Percentiles rank a stretch among this genome's conserved stretches.
phyloP scores from a whole-genome alignment of 2,797 vertebrate species.

The Gastrophryne carolinensis region DNA sequence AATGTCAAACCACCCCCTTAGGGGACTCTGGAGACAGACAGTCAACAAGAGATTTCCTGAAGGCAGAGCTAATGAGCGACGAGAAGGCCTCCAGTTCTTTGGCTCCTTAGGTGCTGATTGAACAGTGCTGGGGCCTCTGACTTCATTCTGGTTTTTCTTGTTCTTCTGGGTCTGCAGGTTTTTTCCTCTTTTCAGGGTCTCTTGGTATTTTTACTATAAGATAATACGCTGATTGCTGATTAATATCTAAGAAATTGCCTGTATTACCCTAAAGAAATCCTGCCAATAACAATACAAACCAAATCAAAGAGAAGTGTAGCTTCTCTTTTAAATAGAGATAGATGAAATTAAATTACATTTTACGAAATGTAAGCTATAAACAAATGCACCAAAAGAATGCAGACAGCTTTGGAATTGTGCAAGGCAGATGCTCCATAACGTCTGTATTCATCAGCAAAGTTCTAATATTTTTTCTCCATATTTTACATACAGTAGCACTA shows the following conservation, averaged over 20 bases:
- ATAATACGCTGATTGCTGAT: background rate
- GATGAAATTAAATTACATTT: too few relatives aligned
- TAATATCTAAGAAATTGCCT: background rate
- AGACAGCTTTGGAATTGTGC: too few relatives aligned
- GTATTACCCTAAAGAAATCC: too few relatives aligned
- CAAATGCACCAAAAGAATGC: too few relatives aligned
- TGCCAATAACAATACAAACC: too few relatives aligned
- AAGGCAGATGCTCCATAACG: too few relatives aligned
- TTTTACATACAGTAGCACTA: too few relatives aligned
- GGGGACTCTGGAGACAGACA: conserved; percentile 43
- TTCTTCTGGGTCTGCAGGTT: conserved; percentile 2
- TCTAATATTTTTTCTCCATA: too few relatives aligned
- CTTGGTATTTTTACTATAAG: conserved; percentile 15
- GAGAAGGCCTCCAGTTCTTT: conserved; percentile 30
- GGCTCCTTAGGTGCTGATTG: conserved; percentile 39
- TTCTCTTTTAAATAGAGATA: too few relatives aligned
- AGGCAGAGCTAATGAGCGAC: conserved; percentile 39
- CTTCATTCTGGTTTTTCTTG: conserved; percentile 32
- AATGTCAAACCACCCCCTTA: conserved; percentile 37
- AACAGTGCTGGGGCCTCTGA: background rate
- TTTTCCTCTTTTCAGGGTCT: conserved; percentile 14
- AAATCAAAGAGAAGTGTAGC: too few relatives aligned
- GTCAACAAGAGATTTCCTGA: conserved; percentile 44
- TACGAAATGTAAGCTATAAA: too few relatives aligned
- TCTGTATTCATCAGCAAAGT: too few relatives aligned